phyloP scores from a whole-genome alignment of 2,888 invertebrate genomes.

The Trichopoda pennipes region DNA sequence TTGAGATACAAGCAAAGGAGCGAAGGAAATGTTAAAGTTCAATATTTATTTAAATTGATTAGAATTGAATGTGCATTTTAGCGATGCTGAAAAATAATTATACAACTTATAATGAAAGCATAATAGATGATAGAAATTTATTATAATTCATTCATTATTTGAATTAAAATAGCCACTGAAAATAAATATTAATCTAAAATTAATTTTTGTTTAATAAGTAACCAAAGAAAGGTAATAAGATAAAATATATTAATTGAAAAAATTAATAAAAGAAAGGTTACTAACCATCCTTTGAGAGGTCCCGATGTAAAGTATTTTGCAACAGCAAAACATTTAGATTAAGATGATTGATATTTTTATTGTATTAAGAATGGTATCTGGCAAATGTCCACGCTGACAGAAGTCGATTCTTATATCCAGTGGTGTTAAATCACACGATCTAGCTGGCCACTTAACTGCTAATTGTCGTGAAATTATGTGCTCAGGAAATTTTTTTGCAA shows the following conservation, averaged over 20 bases:
- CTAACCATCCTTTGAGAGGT: too few species aligned
- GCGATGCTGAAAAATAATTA: slow-evolving; percentile 1
- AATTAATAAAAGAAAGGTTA: too few species aligned
- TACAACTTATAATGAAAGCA: neutral
- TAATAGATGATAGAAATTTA: neutral
- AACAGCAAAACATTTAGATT: too few species aligned
- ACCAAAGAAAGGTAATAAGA: neutral
- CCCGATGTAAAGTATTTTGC: too few species aligned
- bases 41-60: slow-evolving; percentile 54
- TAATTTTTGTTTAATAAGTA: neutral
- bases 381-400: too few species aligned
- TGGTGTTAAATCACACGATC: too few species aligned
- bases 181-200: slow-evolving; percentile 35
- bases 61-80: slow-evolving; percentile 10
- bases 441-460: too few species aligned
- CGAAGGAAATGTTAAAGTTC: neutral
- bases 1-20: neutral
- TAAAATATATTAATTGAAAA: neutral
- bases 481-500: too few species aligned
- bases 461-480: too few species aligned
- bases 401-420: too few species aligned
- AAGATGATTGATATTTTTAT: too few species aligned
- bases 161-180: neutral
- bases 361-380: too few species aligned
- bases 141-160: neutral